Evolutionary conservation across 2,888 invertebrate species (phyloP).

Genomic region (Polylopha cassiicola): DNA sequence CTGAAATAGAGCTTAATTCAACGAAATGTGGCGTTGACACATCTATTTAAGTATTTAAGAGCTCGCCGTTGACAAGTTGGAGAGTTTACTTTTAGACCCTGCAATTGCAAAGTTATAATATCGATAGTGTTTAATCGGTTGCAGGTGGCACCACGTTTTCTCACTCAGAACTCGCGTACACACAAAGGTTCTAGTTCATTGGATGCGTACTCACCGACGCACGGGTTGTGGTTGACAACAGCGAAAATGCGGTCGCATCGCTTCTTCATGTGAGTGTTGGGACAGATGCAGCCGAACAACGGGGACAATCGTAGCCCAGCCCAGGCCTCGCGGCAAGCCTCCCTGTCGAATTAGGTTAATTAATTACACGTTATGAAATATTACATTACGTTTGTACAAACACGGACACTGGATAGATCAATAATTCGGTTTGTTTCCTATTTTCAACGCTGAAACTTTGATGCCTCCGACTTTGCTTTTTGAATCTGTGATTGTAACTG

Average conservation of each 20-base stretch:
- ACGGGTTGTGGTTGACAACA: conserved; percentile 94
- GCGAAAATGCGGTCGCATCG: conserved; percentile 92
- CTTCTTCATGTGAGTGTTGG: conserved; percentile 91
- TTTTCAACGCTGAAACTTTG: too few species aligned
- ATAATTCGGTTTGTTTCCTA: too few species aligned
- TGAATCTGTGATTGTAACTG: too few species aligned
- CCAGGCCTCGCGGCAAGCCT: conserved; percentile 92
- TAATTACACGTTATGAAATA: too few species aligned
- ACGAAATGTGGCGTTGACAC: not conserved
- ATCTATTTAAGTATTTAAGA: conserved; percentile 2
- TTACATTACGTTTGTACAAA: too few species aligned
- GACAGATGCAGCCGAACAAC: conserved; percentile 95
- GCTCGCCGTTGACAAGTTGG: too few species aligned
- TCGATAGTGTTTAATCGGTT: not conserved
- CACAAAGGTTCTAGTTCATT: conserved; percentile 36
- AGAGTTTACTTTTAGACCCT: not conserved
- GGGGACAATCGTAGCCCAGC: conserved; percentile 90
- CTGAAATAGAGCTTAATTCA: not conserved
- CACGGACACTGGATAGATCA: too few species aligned
- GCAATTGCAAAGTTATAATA: not conserved
- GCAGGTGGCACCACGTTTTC: conserved; percentile 26
- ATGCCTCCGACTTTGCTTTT: too few species aligned
- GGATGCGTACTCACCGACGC: conserved; percentile 87
- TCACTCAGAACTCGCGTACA: conserved; percentile 56
- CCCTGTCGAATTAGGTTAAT: conserved; percentile 70